Conservation (phyloP, 1,140 invertebrate genomes). For the Oncopeltus fasciatus region DNA sequence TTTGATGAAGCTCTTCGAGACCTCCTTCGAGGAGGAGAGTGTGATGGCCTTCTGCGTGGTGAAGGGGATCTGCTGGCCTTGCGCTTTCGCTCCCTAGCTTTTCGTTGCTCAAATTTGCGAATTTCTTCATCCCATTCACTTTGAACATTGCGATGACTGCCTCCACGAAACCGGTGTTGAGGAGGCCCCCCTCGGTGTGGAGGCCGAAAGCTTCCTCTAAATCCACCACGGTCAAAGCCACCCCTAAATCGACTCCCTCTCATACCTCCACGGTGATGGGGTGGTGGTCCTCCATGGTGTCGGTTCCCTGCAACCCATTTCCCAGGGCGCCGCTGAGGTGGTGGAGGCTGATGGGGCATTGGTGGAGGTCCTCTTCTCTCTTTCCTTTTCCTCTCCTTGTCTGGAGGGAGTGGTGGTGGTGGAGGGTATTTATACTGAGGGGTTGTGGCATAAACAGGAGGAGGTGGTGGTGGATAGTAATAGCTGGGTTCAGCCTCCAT, state of each 20-base stretch:
- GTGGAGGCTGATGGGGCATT: not conserved
- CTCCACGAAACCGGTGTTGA: not conserved
- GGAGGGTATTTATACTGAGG: constrained; percentile 8
- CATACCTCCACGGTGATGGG: not conserved
- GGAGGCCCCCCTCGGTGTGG: not conserved
- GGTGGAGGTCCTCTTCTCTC: not conserved
- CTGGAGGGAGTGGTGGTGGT: constrained; percentile 4
- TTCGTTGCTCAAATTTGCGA: constrained; percentile 22
- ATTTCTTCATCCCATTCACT: constrained; percentile 24
- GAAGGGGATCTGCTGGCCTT: constrained; percentile 9
- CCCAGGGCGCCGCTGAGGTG: not conserved
- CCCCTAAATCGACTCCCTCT: not conserved
- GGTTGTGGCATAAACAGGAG: not conserved
- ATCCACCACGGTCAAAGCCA: not conserved
- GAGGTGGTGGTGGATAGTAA: constrained; percentile 14
- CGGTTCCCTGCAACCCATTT: not conserved
- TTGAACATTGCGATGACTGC: constrained; percentile 11
- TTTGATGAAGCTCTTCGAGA: not conserved
- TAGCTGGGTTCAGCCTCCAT: constrained; percentile 16
- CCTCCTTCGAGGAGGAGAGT: not conserved
- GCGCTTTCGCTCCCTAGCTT: constrained; percentile 9
- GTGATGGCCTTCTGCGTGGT: not conserved
- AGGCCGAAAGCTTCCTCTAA: not conserved
- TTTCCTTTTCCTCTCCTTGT: constrained; percentile 2
- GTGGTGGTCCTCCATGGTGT: not conserved